These are phyloP conservation scores for Galbula dea DNA, from an alignment of 2,113 vertebrate species.

Conservation along the genomic window DNA sequence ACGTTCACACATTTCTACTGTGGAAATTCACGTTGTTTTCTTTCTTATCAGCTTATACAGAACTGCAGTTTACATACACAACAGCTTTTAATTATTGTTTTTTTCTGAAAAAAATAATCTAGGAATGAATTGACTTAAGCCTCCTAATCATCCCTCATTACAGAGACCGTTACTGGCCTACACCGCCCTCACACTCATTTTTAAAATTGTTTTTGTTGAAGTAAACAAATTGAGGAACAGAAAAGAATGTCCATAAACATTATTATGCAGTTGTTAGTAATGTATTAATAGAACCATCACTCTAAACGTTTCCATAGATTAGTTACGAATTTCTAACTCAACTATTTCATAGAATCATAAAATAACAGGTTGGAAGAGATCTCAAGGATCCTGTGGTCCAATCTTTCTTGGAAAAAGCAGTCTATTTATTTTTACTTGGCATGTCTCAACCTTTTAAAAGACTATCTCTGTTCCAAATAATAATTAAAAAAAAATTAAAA, in stretches of 20 bases:
- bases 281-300: background rate
- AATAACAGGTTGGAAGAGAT: no score
- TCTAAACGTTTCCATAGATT: background rate
- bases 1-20: background rate
- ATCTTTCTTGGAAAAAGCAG: background rate
- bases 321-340: background rate
- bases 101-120: background rate
- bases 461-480: background rate
- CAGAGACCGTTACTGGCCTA: background rate
- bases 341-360: no score
- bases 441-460: background rate
- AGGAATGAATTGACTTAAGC: background rate
- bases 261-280: background rate
- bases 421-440: background rate
- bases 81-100: background rate
- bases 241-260: background rate
- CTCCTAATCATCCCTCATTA: background rate
- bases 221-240: background rate
- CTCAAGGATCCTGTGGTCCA: no score
- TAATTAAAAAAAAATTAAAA: background rate
- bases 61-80: background rate
- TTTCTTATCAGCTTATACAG: background rate
- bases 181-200: background rate
- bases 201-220: background rate
- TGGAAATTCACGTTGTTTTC: background rate